Evolutionary conservation across 2,888 invertebrate species (phyloP).

Genomic region (Acleris emargana): DNA sequence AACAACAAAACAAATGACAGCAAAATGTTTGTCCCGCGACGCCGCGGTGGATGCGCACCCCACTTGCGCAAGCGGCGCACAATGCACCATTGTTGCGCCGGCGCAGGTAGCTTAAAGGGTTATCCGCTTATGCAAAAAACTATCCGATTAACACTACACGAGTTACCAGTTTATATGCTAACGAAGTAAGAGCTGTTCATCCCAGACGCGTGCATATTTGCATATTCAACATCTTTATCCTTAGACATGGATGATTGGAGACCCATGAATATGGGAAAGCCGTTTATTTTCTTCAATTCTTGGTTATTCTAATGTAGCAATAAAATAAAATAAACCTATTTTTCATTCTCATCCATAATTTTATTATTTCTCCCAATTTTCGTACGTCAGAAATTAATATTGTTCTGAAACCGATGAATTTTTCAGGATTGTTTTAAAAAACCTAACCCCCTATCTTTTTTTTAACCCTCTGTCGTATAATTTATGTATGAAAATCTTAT

Average conservation of each 20-base stretch:
- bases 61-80: conserved; percentile 64
- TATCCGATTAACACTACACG: conserved; percentile 81
- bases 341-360: no score
- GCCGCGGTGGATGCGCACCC: conserved; percentile 52
- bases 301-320: neutral
- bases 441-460: no score
- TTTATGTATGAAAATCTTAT: no score
- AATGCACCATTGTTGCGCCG: conserved; percentile 58
- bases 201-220: conserved; percentile 54
- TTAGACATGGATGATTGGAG: neutral
- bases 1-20: conserved; percentile 45
- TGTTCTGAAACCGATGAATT: no score
- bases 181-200: conserved; percentile 57
- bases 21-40: conserved; percentile 48
- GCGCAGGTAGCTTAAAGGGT: conserved; percentile 79
- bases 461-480: no score
- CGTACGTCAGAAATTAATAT: no score
- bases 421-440: no score
- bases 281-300: no score
- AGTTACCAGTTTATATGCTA: conserved; percentile 62
- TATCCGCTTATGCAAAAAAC: conserved; percentile 83
- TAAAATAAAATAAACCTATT: no score
- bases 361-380: no score
- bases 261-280: no score
- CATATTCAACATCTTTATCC: conserved; percentile 1